Evolutionary conservation across 2,888 invertebrate species (phyloP), one percentile per base, ranked within the genome.

Genomic region (Scrobipalpa atriplicella): DNA sequence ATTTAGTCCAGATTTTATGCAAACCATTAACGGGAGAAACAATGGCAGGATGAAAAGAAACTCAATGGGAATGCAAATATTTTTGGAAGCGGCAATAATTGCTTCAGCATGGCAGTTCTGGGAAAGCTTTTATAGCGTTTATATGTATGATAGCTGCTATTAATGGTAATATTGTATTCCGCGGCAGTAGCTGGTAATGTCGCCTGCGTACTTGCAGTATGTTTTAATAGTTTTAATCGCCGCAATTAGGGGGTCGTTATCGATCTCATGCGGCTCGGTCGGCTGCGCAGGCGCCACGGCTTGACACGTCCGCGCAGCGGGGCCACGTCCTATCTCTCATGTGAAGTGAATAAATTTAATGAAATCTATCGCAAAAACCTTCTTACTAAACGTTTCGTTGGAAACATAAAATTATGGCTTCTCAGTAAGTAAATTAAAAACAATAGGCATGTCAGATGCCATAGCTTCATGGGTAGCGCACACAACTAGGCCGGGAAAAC

Each of bases 261-360:
- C 71, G 73, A 71, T 75, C 72, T 68, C 70, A 71, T 74, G 77
- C 73, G 69, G 74, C 70, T 52, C 29, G 16, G 13, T 36, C 58
- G 69, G 63, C 68, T 64, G 67, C 52, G 66, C 68, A 69, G 69
- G 76, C 75, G 76, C 74, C 71, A 77, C 72, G 69, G 69, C 75
- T 73, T 75, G 72, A 77, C 85, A 82, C 84, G 86, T 82, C 75
- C 76, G 70, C 69, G 67, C 70, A 71, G 73, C 75, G 76, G 76
- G 76, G 79, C 77, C 82, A 79, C 82, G 82, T 81, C 71, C 67
- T 60, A 21, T 67, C 65, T 62, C 68, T 63, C 70, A 77, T 82
- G 82, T 77, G 84, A 75, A 73, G 79, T 80, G 85, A 85, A 85
- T 86, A 84, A n/a, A 75, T 75, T 81, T 80, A 81, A 79, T 77